Evolutionary conservation across 2,888 invertebrate genomes (phyloP).

Genomic region (Ornithoptera priamus): DNA sequence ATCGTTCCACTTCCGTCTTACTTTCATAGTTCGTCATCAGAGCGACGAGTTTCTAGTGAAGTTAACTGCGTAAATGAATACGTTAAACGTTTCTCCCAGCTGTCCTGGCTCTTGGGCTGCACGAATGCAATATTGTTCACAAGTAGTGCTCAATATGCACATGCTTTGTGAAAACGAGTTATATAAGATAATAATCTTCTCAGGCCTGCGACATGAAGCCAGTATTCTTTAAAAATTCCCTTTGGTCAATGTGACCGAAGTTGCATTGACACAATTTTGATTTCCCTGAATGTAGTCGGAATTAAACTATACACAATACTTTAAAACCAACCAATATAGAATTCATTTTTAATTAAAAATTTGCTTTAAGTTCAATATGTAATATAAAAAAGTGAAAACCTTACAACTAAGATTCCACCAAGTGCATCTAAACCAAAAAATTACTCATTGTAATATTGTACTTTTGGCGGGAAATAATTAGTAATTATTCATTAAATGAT

Average conservation of each 20-base stretch:
- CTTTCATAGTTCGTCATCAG: slow-evolving; percentile 44
- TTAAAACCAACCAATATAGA: too few species aligned
- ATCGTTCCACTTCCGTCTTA: slow-evolving; percentile 39
- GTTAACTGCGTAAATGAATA: slow-evolving; percentile 52
- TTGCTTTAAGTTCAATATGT: too few species aligned
- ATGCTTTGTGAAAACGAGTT: slow-evolving; percentile 48
- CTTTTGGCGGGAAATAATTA: slow-evolving; percentile 17
- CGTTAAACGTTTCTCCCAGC: slow-evolving; percentile 30
- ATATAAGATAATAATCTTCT: slow-evolving; percentile 65
- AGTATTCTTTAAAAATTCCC: slow-evolving; percentile 48
- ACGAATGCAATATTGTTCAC: slow-evolving; percentile 33
- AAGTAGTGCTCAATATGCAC: slow-evolving; percentile 45
- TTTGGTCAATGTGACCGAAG: slow-evolving; percentile 50
- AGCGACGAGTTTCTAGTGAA: slow-evolving; percentile 38
- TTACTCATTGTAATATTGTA: not conserved
- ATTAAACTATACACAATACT: too few species aligned
- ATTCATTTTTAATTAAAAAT: too few species aligned
- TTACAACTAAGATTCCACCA: too few species aligned
- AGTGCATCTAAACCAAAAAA: too few species aligned
- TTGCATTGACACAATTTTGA: slow-evolving; percentile 34
- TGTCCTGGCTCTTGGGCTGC: slow-evolving; percentile 24
- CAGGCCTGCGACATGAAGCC: slow-evolving; percentile 39
- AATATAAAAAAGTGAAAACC: too few species aligned
- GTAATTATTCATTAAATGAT: not conserved
- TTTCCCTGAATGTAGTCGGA: too few species aligned